These are phyloP conservation scores for Montipora cactus DNA, from an alignment of 64 coral and sea anemone genomes.

Conservation along the genomic window DNA sequence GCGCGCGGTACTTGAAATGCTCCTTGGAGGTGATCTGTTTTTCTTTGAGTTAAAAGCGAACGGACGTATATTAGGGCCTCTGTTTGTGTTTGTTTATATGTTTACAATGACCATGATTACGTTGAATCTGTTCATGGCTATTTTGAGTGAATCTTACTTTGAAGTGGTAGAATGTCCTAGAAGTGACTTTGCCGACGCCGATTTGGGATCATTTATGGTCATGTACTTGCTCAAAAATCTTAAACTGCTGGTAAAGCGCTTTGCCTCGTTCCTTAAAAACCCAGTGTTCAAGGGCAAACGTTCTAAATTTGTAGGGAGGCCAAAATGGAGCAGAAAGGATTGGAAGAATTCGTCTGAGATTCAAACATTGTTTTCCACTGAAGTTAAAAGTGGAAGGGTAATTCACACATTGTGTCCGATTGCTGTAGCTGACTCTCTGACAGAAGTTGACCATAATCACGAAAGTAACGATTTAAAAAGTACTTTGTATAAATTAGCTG, in stretches of 20 bases:
- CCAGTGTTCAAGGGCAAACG: neutral
- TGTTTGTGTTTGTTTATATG: slow-evolving; percentile 64
- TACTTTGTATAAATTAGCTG: neutral
- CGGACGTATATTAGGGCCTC: slow-evolving; percentile 31
- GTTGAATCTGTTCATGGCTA: slow-evolving; percentile 61
- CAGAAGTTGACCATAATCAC: neutral
- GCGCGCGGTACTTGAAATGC: slow-evolving; percentile 45
- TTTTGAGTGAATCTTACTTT: slow-evolving; percentile 48
- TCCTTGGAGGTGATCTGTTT: slow-evolving; percentile 41
- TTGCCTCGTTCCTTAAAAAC: neutral
- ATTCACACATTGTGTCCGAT: neutral
- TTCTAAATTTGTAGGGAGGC: neutral
- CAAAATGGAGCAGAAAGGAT: neutral
- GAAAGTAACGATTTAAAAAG: neutral
- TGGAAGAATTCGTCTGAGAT: neutral
- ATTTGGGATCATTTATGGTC: slow-evolving; percentile 62
- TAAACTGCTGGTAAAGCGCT: neutral
- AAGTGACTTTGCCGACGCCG: slow-evolving; percentile 50
- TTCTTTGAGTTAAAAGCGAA: slow-evolving; percentile 35
- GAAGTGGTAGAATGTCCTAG: slow-evolving; percentile 11
- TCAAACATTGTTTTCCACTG: neutral
- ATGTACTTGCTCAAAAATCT: slow-evolving; percentile 19
- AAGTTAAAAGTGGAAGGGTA: neutral
- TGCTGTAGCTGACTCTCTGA: neutral
- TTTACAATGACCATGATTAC: slow-evolving; percentile 22